Conservation (phyloP, 2,888 invertebrate species). For the Podabrus alpinus region DNA sequence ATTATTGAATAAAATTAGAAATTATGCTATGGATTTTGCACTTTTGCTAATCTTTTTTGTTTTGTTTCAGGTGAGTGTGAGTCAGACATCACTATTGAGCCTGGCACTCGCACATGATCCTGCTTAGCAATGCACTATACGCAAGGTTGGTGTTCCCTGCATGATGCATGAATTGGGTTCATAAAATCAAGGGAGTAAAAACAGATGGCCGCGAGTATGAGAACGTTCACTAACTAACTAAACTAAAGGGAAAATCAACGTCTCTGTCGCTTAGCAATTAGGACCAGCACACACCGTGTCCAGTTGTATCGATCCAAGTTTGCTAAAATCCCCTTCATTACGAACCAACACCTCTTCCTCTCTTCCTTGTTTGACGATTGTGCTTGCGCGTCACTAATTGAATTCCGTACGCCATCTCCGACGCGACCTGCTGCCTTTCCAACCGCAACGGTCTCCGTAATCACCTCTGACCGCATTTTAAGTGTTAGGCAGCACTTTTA, state of each 20-base stretch:
- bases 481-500: constrained; percentile 40
- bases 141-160: constrained; percentile 50
- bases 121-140: constrained; percentile 52
- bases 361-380: constrained; percentile 35
- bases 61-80: constrained; percentile 53
- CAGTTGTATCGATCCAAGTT: constrained; percentile 34
- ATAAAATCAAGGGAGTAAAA: constrained; percentile 30
- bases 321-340: constrained; percentile 36
- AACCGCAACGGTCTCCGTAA: constrained; percentile 34
- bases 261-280: constrained; percentile 37
- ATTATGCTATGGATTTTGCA: background rate
- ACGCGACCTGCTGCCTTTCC: constrained; percentile 34
- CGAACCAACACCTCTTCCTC: constrained; percentile 36
- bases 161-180: constrained; percentile 13
- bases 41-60: background rate
- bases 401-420: constrained; percentile 48
- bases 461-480: constrained; percentile 35
- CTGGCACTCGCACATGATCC: constrained; percentile 49
- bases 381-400: constrained; percentile 47
- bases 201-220: constrained; percentile 28
- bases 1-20: too few species aligned
- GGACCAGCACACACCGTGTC: constrained; percentile 30
- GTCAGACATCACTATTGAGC: constrained; percentile 41
- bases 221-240: constrained; percentile 26
- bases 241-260: constrained; percentile 33